Conservation (phyloP, 2,888 invertebrate species). For the Oxytorus armatus region DNA sequence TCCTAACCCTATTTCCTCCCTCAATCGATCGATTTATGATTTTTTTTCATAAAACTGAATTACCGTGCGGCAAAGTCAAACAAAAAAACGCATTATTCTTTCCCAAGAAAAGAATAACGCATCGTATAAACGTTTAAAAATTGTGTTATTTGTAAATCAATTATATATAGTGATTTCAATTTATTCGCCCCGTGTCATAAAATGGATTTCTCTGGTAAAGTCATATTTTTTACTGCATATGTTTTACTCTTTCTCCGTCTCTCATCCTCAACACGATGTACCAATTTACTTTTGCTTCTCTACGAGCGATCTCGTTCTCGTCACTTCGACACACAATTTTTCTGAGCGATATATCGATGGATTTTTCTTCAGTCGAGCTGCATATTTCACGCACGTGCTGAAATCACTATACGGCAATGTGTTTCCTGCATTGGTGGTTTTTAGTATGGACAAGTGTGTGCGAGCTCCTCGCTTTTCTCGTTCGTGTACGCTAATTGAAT, state of each 20-base stretch:
- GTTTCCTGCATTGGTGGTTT: slow-evolving; percentile 6
- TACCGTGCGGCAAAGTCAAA: too few species aligned
- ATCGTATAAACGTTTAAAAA: too few species aligned
- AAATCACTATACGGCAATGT: slow-evolving; percentile 41
- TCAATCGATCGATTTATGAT: too few species aligned
- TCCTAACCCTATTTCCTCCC: too few species aligned
- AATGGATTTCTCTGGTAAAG: background rate
- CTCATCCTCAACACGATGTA: background rate
- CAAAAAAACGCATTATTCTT: too few species aligned
- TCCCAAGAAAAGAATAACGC: too few species aligned
- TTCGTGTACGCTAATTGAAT: slow-evolving; percentile 37
- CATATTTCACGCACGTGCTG: background rate
- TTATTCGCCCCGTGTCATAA: background rate
- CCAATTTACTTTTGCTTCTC: slow-evolving; percentile 2
- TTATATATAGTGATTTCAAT: too few species aligned
- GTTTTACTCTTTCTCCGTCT: background rate
- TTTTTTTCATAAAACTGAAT: too few species aligned
- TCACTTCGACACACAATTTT: slow-evolving; percentile 5
- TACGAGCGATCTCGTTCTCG: background rate
- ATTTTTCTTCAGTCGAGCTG: background rate
- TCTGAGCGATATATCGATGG: slow-evolving; percentile 4
- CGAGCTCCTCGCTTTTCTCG: background rate
- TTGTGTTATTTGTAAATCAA: too few species aligned
- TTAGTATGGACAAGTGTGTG: background rate
- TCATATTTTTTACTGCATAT: background rate